phyloP scores from a whole-genome alignment of 2,888 invertebrate genomes.

The Drosophila anomalata region DNA sequence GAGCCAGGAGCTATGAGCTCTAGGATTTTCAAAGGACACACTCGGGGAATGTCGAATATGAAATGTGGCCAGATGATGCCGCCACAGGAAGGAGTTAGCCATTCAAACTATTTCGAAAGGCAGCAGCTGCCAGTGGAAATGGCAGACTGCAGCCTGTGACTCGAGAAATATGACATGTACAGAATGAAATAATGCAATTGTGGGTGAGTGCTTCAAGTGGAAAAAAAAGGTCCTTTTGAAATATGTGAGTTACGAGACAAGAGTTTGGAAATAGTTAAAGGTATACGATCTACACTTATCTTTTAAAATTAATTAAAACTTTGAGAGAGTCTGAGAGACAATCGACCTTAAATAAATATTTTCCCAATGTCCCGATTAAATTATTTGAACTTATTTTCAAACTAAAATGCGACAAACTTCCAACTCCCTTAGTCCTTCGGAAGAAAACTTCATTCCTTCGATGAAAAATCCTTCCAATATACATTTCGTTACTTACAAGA shows the following conservation, averaged over 20 bases:
- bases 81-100: slow-evolving; percentile 33
- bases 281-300: not conserved
- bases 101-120: slow-evolving; percentile 31
- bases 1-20: slow-evolving; percentile 24
- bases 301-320: not conserved
- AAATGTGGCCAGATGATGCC: slow-evolving; percentile 67
- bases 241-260: slow-evolving; percentile 23
- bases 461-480: slow-evolving; percentile 18
- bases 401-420: slow-evolving; percentile 26
- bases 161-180: slow-evolving; percentile 46
- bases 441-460: not conserved
- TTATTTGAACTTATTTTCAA: slow-evolving; percentile 12
- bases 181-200: slow-evolving; percentile 52
- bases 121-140: slow-evolving; percentile 37
- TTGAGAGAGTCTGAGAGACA: not conserved
- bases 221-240: not conserved
- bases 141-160: slow-evolving; percentile 14
- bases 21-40: slow-evolving; percentile 11
- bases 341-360: not conserved
- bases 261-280: not conserved
- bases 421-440: not conserved
- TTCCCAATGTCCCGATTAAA: not conserved
- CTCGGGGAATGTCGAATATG: slow-evolving; percentile 62
- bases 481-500: slow-evolving; percentile 14
- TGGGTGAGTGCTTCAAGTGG: slow-evolving; percentile 7